phyloP scores from a whole-genome alignment of 1,140 invertebrate genomes.

The Brachionus asplanchnoidis region DNA sequence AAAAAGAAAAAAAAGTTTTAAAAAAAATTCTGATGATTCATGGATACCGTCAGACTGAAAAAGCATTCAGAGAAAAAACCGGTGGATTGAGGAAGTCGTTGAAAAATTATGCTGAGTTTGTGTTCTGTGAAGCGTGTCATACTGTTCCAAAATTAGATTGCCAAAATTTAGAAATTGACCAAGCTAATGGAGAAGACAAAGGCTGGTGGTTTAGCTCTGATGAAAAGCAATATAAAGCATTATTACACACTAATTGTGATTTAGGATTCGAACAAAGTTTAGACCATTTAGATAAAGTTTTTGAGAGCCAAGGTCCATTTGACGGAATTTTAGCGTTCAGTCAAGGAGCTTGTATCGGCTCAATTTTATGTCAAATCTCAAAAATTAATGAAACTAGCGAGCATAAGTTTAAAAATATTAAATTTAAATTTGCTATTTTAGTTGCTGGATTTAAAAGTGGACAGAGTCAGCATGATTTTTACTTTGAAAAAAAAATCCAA shows the following conservation, averaged over 20 bases:
- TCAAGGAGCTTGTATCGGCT: constrained; percentile 40
- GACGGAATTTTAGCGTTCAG: constrained; percentile 41
- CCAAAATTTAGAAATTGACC: neutral
- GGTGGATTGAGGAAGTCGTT: constrained; percentile 34
- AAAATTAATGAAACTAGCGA: neutral
- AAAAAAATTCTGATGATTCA: constrained; percentile 34
- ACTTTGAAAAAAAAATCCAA: constrained; percentile 1
- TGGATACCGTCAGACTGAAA: constrained; percentile 40
- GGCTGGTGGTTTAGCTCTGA: constrained; percentile 42
- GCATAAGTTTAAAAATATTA: constrained; percentile 20
- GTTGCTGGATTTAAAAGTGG: constrained; percentile 42
- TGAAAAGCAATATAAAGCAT: neutral
- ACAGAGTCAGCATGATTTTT: neutral
- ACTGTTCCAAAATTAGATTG: neutral
- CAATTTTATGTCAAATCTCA: constrained; percentile 16
- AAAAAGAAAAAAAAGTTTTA: neutral
- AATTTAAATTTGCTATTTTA: constrained; percentile 39
- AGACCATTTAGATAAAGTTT: neutral
- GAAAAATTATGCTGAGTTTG: constrained; percentile 35
- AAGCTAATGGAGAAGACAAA: neutral
- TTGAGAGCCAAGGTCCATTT: constrained; percentile 5
- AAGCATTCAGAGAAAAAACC: constrained; percentile 23
- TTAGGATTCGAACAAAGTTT: constrained; percentile 24
- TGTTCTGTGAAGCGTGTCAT: constrained; percentile 26
- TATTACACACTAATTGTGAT: neutral